phyloP scores from a whole-genome alignment of 2,888 invertebrate species.

The Harpalus rufipes region DNA sequence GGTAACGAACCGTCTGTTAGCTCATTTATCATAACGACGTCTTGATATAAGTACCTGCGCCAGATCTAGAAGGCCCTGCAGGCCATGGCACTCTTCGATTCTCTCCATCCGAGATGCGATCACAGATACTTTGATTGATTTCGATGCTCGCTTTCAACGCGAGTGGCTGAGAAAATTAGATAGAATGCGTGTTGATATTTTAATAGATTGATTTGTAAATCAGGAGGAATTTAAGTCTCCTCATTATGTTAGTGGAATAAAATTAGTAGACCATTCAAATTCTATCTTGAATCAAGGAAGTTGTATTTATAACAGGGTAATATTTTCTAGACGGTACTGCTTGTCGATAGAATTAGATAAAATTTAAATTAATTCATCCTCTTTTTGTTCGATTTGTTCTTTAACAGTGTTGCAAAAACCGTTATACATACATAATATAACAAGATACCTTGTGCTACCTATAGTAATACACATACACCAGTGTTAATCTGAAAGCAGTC shows the following conservation, averaged over 20 bases:
- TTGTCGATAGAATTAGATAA: slow-evolving; percentile 45
- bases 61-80: slow-evolving; percentile 45
- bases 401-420: slow-evolving; percentile 26
- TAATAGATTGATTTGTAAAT: slow-evolving; percentile 49
- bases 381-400: slow-evolving; percentile 46
- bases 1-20: slow-evolving; percentile 65
- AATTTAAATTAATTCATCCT: slow-evolving; percentile 26
- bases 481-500: slow-evolving; percentile 11
- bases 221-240: slow-evolving; percentile 16
- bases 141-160: slow-evolving; percentile 34
- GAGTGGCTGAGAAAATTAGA: slow-evolving; percentile 16
- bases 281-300: neutral
- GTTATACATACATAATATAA: slow-evolving; percentile 51
- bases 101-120: slow-evolving; percentile 20
- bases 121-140: slow-evolving; percentile 46
- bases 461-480: neutral
- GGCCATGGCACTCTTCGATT: slow-evolving; percentile 29
- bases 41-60: slow-evolving; percentile 59
- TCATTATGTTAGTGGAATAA: slow-evolving; percentile 22
- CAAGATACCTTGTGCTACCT: slow-evolving; percentile 33
- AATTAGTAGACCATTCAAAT: slow-evolving; percentile 30
- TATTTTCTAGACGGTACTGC: slow-evolving; percentile 28
- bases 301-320: neutral
- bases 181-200: slow-evolving; percentile 38
- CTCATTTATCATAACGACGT: slow-evolving; percentile 65